Base-by-base conservation (phyloP, 2,888 invertebrate species). In the Clivina fossor region DNA sequence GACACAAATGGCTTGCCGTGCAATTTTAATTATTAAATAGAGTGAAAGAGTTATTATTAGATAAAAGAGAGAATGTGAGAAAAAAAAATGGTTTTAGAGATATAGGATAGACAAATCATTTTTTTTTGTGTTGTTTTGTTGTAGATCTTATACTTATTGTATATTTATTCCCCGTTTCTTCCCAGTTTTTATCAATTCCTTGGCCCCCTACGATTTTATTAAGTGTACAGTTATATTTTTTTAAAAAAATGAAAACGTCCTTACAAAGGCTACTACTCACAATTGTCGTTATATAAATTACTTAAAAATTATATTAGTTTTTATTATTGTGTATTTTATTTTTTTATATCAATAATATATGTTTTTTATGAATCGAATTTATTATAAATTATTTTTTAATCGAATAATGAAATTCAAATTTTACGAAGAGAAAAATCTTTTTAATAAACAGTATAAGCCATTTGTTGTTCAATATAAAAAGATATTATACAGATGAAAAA, bases 1-100 rank as follows among this genome's bases (percentile, higher is more conserved):
- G 71, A 69, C n/a, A 73, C 74, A 73, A 74, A 74, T 73, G 74
- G 73, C 73, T 74, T 73, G 71, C 66, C 55, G 71, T 72, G 73
- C 73, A 73, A 72, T 73, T 64, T 60, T 64, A 19, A 16, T n/a
- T 30, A 11, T 11, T 11, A 30, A 11, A 30, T 30, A 30, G 9
- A 11, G 13, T 30, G 30, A 30, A 11, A 11, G 15, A 33, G 8
- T 35, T 35, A 35, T 35, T 30, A 11, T 9, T 30, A 30, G 9
- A 30, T 9, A 35, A 8, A 11, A 35, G 26, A 47, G 33, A 47
- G 2, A 30, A 30, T 13, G 30, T 13, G 13, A 30, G 30, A 11
- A 30, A 30, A 33, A 33, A 33, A 16, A 33, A 33, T 15, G 33
- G 33, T 15, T 33, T 15, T 33, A 16, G 33, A 33, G 16, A 33